A percentile compares a stretch with the other conserved stretches of the same genome.
Evolutionary conservation across 2,888 invertebrate genomes (phyloP).

Genomic region (Chloroclysta siterata): DNA sequence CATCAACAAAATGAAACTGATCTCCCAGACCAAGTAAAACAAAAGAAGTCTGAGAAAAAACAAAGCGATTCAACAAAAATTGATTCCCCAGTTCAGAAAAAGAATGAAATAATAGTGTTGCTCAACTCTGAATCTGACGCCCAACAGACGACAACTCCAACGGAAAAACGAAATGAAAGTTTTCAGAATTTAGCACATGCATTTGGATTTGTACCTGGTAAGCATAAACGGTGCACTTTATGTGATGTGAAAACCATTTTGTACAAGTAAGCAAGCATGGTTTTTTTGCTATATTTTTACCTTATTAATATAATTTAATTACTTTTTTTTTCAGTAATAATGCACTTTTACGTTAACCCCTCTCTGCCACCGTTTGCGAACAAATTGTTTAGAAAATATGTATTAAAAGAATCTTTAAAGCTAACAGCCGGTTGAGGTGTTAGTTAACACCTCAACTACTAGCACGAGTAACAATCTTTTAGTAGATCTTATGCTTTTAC

Average conservation of each 20-base stretch:
- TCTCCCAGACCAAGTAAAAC: slow-evolving; percentile 5
- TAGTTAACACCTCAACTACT: no score
- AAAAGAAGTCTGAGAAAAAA: slow-evolving; percentile 37
- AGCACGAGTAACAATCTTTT: no score
- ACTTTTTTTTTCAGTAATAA: not conserved
- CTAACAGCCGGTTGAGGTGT: no score
- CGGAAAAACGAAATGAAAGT: slow-evolving; percentile 45
- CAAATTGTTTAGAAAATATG: not conserved
- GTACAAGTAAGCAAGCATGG: slow-evolving; percentile 16
- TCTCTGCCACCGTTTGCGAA: not conserved
- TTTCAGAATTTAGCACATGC: slow-evolving; percentile 62
- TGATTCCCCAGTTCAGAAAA: slow-evolving; percentile 1
- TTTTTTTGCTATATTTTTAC: slow-evolving; percentile 3
- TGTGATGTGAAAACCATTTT: slow-evolving; percentile 20
- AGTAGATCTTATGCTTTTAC: no score
- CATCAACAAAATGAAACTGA: not conserved
- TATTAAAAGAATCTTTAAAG: no score
- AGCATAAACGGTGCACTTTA: slow-evolving; percentile 50
- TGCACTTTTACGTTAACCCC: no score
- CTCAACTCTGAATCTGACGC: slow-evolving; percentile 59
- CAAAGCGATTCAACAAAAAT: not conserved
- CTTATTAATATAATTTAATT: not conserved
- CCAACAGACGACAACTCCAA: slow-evolving; percentile 7
- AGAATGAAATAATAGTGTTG: slow-evolving; percentile 51
- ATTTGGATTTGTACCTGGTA: slow-evolving; percentile 75